Conservation (phyloP, 2,113 vertebrate species). For the Phylloscopus whistleri region DNA sequence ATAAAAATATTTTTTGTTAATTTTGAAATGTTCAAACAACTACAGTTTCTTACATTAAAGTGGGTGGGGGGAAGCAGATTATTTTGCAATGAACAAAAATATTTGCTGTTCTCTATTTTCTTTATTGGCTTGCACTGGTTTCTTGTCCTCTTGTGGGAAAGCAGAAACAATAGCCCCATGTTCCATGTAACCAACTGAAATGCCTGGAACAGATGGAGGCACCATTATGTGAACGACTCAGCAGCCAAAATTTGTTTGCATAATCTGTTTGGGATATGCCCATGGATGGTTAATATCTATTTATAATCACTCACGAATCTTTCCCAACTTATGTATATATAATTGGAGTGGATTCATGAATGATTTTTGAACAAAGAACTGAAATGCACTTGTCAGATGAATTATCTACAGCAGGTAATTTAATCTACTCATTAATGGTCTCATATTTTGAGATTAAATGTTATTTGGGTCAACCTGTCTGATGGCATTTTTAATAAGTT, state of each 20-base stretch:
- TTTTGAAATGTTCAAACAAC: background rate
- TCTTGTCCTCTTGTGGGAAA: background rate
- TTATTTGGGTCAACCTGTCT: background rate
- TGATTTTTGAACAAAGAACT: slow-evolving; percentile 24
- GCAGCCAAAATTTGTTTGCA: slow-evolving; percentile 43
- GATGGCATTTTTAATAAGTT: slow-evolving; percentile 17
- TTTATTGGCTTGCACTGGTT: background rate
- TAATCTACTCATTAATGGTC: background rate
- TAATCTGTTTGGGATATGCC: slow-evolving; percentile 32
- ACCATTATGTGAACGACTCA: background rate
- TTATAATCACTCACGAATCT: slow-evolving; percentile 26
- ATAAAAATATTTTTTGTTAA: background rate
- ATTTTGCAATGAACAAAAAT: background rate
- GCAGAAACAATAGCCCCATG: background rate
- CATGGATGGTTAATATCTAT: slow-evolving; percentile 24
- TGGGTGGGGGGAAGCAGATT: background rate
- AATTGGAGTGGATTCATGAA: background rate
- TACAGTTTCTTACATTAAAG: background rate
- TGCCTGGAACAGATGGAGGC: slow-evolving; percentile 29
- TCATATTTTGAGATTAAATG: slow-evolving; percentile 26
- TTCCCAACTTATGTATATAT: background rate
- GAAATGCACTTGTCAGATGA: background rate
- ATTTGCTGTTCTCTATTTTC: background rate
- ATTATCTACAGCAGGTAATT: background rate
- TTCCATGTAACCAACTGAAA: background rate